Conservation (phyloP, 2,113 vertebrate species). For the Trichomycterus rosablanca region DNA sequence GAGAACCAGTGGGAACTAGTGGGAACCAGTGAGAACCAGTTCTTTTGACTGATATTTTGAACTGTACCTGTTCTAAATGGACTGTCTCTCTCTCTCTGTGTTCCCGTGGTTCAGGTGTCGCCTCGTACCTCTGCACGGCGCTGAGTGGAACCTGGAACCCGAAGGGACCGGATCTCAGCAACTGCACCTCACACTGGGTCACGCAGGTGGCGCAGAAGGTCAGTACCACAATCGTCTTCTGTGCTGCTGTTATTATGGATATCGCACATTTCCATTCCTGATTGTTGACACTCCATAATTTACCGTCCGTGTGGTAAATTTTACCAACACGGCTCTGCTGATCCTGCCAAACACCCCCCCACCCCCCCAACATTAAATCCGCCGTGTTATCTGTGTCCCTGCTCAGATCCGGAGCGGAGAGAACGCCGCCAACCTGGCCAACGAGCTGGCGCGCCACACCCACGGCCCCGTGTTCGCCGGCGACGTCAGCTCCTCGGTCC, state of each 20-base stretch:
- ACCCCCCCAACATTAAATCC: conserved; percentile 2
- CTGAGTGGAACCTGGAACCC: conserved; percentile 84
- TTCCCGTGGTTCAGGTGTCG: conserved; percentile 74
- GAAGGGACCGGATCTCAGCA: conserved; percentile 95
- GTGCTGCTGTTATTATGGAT: too few relatives aligned
- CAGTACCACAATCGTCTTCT: conserved; percentile 41
- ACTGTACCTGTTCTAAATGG: too few relatives aligned
- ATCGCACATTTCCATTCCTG: too few relatives aligned
- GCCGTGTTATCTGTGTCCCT: conserved; percentile 5
- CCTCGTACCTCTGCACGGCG: conserved; percentile 86
- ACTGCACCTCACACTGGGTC: conserved; percentile 98
- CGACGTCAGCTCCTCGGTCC: conserved; percentile 92
- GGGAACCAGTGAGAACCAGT: too few relatives aligned
- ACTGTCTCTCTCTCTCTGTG: too few relatives aligned
- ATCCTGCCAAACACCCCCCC: conserved; percentile 1
- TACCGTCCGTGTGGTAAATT: conserved; percentile 7
- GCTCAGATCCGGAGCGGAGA: conserved; percentile 91
- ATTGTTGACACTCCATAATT: conserved; percentile 4
- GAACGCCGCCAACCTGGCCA: conserved; percentile 94
- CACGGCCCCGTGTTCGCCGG: conserved; percentile 92
- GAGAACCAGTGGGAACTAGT: too few relatives aligned
- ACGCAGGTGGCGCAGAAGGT: conserved; percentile 98
- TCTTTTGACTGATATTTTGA: too few relatives aligned
- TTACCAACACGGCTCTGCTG: conserved; percentile 22
- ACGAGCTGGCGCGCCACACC: conserved; percentile 93